Conservation (phyloP, 1,140 invertebrate species). For the Sipha flava region DNA sequence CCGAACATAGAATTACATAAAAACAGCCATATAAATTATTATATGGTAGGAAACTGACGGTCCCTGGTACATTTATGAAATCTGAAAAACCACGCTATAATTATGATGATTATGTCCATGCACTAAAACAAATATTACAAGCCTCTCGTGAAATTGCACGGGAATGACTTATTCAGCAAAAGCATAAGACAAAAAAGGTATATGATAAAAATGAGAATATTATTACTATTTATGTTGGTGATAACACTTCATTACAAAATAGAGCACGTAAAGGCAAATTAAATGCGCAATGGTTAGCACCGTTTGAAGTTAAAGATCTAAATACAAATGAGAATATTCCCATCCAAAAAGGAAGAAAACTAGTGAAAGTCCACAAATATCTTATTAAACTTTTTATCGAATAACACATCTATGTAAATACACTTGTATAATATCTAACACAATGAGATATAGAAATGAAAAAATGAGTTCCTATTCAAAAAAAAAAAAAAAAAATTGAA, state of each 20-base stretch:
- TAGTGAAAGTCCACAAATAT: background rate
- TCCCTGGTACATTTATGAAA: background rate
- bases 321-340: background rate
- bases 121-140: background rate
- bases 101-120: background rate
- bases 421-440: background rate
- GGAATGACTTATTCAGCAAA: background rate
- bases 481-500: too few relatives aligned
- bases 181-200: background rate
- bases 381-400: background rate
- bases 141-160: background rate
- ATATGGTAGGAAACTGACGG: background rate
- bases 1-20: constrained; percentile 43
- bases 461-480: too few relatives aligned
- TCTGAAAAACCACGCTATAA: background rate
- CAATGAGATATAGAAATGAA: too few relatives aligned
- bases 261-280: background rate
- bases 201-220: background rate
- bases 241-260: background rate
- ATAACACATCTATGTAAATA: background rate
- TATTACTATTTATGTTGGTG: background rate
- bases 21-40: constrained; percentile 41
- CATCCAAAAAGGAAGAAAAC: background rate
- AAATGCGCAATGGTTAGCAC: background rate
- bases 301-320: background rate